Evolutionary conservation across 2,888 invertebrate genomes (phyloP).

Genomic region (Cosmorhoe ocellata): DNA sequence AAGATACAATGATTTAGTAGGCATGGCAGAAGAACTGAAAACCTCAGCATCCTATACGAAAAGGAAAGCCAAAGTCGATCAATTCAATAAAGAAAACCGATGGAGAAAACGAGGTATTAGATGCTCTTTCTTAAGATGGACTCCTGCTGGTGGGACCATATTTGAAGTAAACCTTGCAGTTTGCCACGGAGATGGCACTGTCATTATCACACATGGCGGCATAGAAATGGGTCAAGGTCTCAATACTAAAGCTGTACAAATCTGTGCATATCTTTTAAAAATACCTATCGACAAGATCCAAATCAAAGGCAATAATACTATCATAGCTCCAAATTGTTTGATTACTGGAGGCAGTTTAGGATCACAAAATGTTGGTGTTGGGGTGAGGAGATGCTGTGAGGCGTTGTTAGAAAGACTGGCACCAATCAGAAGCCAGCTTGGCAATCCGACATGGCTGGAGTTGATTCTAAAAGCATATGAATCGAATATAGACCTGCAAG

Average conservation of each 20-base stretch:
- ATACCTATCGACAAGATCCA: slow-evolving; percentile 84
- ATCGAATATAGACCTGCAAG: slow-evolving; percentile 52
- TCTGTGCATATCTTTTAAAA: slow-evolving; percentile 84
- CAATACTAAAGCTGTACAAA: slow-evolving; percentile 86
- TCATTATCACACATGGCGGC: slow-evolving; percentile 84
- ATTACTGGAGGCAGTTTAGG: slow-evolving; percentile 86
- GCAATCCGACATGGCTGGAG: slow-evolving; percentile 72
- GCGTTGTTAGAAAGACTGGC: slow-evolving; percentile 65
- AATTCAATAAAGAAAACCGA: slow-evolving; percentile 84
- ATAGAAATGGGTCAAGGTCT: slow-evolving; percentile 88
- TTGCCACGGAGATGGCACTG: slow-evolving; percentile 83
- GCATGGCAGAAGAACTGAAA: slow-evolving; percentile 78
- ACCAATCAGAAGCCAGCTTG: slow-evolving; percentile 59
- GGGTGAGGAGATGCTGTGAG: slow-evolving; percentile 75
- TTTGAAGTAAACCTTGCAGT: slow-evolving; percentile 81
- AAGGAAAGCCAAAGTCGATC: slow-evolving; percentile 68
- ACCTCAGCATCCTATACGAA: slow-evolving; percentile 74
- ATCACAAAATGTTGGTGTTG: slow-evolving; percentile 85
- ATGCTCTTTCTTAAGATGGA: slow-evolving; percentile 84
- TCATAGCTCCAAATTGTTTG: slow-evolving; percentile 84
- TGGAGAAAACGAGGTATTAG: slow-evolving; percentile 87
- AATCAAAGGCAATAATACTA: slow-evolving; percentile 84
- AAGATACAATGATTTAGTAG: slow-evolving; percentile 47
- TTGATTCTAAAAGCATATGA: slow-evolving; percentile 70
- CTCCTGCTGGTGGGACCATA: slow-evolving; percentile 51